Base-by-base conservation (phyloP, 2,113 vertebrate species). In the Physeter macrocephalus region DNA sequence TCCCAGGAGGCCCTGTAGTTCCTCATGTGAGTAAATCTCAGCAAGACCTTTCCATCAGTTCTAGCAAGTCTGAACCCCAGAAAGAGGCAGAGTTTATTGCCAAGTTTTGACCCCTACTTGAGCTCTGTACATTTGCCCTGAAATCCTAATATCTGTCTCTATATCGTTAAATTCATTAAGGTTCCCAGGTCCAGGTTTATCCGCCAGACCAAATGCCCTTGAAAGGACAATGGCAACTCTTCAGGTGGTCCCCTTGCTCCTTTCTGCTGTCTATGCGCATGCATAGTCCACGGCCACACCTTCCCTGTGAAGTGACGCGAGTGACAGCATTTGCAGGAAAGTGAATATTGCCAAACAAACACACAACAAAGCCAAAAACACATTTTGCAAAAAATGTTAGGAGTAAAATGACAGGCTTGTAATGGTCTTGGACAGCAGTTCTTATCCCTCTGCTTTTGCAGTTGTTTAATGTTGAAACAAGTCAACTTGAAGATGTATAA, bases 381-480 rank as follows among this genome's bases (percentile, higher is more conserved):
- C 46, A 71, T 82, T 89, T 34, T 78, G 39, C 31, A 27, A 57
- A 57, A 84, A n/a, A 39, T 3, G 4, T 18, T 11, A 29, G 80
- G 43, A 49, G 21, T 23, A 2, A 14, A 43, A 90, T 61, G 85
- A 80, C 43, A 15, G 84, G 43, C 61, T 41, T 1, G 0, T 15
- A 25, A 4, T 52, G 71, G 49, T 46, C 93, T 64, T 8, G 27
- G 85, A 82, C 57, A 46, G 72, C 66, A 11, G n/a, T 46, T 46
- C 69, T 81, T 43, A 62, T n/a, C 62, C 80, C 54, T 82, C 74
- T 31, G 62, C 72, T 39, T 77, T 88, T 85, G 78, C n/a, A 46
- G 85, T 88, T 88, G 54, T 93, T 94, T 57, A 91, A 93, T 91
- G 95, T 97, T 88, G 94, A 96, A 89, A 89, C 85, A 71, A 93